Evolutionary conservation across 2,888 invertebrate species (phyloP), one percentile per base, ranked within the genome.

Genomic region (Aleiodes leptofemur): DNA sequence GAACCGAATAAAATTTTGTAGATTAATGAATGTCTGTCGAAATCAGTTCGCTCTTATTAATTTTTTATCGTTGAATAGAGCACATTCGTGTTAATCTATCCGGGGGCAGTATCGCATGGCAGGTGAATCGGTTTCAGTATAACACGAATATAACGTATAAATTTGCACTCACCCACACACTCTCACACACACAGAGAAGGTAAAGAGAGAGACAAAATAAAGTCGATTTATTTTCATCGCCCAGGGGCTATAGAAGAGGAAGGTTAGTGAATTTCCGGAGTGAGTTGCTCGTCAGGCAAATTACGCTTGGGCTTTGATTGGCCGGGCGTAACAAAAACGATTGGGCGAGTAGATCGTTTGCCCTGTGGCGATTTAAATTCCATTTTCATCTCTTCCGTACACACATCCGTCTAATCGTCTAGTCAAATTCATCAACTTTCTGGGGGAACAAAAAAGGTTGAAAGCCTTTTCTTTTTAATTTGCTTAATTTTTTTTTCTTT

Each of bases 211-310:
- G 69, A 73, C 73, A 77, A 71, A 79, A 79, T 78, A 80, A 81
- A 79, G 77, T 81, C 79, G 80, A 83, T 82, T 82, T 81, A 81
- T 79, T 81, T 80, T 78, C 73, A 69, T 74, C 69, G 80, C 82
- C 80, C 55, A 77, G 74, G 80, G 81, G 68, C 78, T 64, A 66
- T 4, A 43, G 23, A 34, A 66, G 59, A 73, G 69, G 59, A 51
- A 68, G 31, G 50, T 34, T 51, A 68, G 51, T 68, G 68, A 61
- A 57, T 69, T 57, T 61, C 72, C 61, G 73, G 64, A 55, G 7
- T 74, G 69, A 68, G 64, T 64, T 34, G 43, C 29, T 73, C 55
- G 59, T 23, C 53, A 48, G 53, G 51, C 66, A 69, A 55, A 51
- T 51, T 51, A 64, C 59, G 61, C 48, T 69, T 53, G 74, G 59